Evolutionary conservation across 2,113 vertebrate genomes (phyloP), one percentile per base, ranked within the genome.

Genomic region (Oncorhynchus gorbuscha): DNA sequence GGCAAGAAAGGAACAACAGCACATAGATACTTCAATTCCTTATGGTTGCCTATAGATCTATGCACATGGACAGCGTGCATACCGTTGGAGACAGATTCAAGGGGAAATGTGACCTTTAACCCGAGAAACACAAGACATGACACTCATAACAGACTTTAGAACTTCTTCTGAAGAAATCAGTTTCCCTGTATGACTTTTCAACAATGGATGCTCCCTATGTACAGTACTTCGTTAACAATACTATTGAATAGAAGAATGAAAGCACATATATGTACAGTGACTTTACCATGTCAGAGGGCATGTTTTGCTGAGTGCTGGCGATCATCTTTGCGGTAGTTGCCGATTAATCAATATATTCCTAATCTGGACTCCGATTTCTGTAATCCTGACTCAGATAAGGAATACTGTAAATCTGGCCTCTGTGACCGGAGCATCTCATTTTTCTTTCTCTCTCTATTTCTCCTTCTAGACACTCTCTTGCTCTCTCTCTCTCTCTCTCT

Each of bases 211-310:
- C 14, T 58, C 18, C 55, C 16, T 58, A 58, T 7, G 18, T 20
- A 58, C 55, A 20, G 55, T 58, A 58, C 6, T 58, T 20, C 18
- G 4, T 64, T 11, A 45, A 69, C 35, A 39, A 35, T 69, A 32
- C 24, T 45, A 30, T 16, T 67, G 22, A 18, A 32, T 20, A 16
- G 18, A 14, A 39, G 14, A 8, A 69, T 69, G 32, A 35, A 62
- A 79, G 28, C 72, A 64, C 72, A 79, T 79, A 72, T 67, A 75
- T 75, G 58, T 74, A 39, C 28, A 51, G 45, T 24, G 24, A 81
- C 72, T 80, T 85, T 76, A 86, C 84, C 82, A 86, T 75, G 28
- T 86, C 84, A 24, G 77, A 81, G 48, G 77, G 69, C 58, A 84
- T 35, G 24, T 76, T 83, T 75, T 84, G 84, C 61, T 81, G 82